Percentiles rank a stretch among this genome's conserved stretches.
Evolutionary conservation across 2,888 invertebrate genomes (phyloP).

Genomic region (Cosmia pyralina): DNA sequence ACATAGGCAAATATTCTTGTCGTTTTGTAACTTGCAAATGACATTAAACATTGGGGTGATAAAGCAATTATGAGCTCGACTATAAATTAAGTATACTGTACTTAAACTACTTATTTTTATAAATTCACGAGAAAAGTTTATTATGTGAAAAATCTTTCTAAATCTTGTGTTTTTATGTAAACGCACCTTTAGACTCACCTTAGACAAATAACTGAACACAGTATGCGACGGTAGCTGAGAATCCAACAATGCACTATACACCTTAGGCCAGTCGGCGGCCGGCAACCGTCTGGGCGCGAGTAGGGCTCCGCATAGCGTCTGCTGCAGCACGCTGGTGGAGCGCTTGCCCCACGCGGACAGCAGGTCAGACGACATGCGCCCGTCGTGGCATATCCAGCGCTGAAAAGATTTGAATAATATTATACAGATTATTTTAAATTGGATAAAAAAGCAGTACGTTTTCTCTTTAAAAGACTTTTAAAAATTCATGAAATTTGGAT

Average conservation of each 20-base stretch:
- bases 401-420: constrained; percentile 59
- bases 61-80: no score
- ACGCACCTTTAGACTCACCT: constrained; percentile 67
- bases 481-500: no score
- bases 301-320: constrained; percentile 73
- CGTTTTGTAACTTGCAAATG: no score
- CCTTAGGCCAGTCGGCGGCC: constrained; percentile 63
- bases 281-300: constrained; percentile 71
- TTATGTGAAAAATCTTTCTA: no score
- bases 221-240: constrained; percentile 72
- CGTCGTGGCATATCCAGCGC: constrained; percentile 77
- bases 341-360: constrained; percentile 68
- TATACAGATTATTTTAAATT: no score
- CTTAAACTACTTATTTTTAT: no score
- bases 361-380: constrained; percentile 64
- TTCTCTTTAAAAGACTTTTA: no score
- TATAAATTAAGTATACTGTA: no score
- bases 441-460: no score
- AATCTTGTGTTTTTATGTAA: background rate
- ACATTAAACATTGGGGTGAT: no score
- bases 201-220: constrained; percentile 82
- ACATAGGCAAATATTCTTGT: no score
- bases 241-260: constrained; percentile 75
- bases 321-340: constrained; percentile 63
- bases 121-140: no score